These are phyloP conservation scores for Apocrypta bakeri DNA, from an alignment of 1,140 invertebrate species.

Conservation along the genomic window DNA sequence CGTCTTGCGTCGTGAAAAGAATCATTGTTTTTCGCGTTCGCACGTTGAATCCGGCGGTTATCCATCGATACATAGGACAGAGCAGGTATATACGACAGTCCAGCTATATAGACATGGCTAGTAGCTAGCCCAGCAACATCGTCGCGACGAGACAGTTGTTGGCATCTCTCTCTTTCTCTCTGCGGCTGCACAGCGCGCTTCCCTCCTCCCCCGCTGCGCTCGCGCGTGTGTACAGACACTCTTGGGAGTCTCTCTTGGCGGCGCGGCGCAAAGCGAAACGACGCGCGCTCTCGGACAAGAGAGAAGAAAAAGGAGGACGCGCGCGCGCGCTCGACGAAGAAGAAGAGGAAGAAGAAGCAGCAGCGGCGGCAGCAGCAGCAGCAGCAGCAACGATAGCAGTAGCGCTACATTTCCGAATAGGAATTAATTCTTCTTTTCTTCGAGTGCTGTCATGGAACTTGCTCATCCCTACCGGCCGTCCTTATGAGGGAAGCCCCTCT, in stretches of 20 bases:
- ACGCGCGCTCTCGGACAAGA: background rate
- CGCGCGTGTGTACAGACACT: background rate
- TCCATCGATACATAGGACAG: too few species aligned
- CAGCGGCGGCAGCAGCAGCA: background rate
- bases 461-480: slow-evolving; percentile 25
- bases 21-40: slow-evolving; percentile 17
- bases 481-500: slow-evolving; percentile 23
- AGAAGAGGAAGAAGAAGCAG: background rate
- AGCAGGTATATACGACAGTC: too few species aligned
- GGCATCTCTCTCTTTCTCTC: background rate
- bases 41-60: too few species aligned
- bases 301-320: slow-evolving; percentile 14
- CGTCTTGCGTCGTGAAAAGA: slow-evolving; percentile 9
- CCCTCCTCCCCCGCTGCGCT: background rate
- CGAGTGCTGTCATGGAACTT: background rate
- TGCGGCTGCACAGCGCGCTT: background rate
- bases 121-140: background rate
- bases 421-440: background rate
- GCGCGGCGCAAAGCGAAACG: slow-evolving; percentile 15
- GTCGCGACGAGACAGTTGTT: background rate
- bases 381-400: background rate
- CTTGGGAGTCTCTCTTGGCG: background rate
- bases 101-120: background rate
- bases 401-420: background rate
- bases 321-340: background rate